Evolutionary conservation across 2,888 invertebrate species (phyloP), one percentile per base, ranked within the genome.

Genomic region (Busseola fusca): DNA sequence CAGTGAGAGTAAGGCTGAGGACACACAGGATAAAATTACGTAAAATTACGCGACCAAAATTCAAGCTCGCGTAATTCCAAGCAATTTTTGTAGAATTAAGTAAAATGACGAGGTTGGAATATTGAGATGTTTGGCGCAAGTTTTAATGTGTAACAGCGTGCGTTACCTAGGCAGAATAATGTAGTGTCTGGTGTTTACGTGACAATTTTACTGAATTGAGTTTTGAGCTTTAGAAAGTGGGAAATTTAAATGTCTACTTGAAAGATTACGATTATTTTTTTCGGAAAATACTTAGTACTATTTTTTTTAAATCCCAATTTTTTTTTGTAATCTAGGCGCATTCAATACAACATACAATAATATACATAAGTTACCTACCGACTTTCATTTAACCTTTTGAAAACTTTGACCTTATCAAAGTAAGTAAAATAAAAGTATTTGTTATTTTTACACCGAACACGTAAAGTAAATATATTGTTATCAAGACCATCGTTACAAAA

Each of bases 1-100:
- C 77, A 77, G 79, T 71, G 72, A 83, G 70, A 78, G 79, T 82
- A 73, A 69, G 42, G 74, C 82, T 78, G 69, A 57, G 76, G 64
- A 81, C 78, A 86, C 80, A 86, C 77, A 67, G 65, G 81, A 79
- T 65, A 37, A 77, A 69, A 74, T 83, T 83, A 83, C 84, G 75
- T 75, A 85, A 74, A 74, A 68, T 74, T 78, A 80, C 82, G 74
- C 76, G 70, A 60, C 40, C 2, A 40, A 74, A 84, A 76, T 78
- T 57, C 25, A 45, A 42, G 73, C 64, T 56, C 30, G 54, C 50
- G 74, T 73, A 68, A 75, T 73, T 69, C 52, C 34, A 71, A 12
- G 64, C 34, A 69, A 21, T 72, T 74, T 68, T 54, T 69, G 64
- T 64, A 67, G 73, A 72, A 62, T 77, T 59, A 71, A 66, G 68